Evolutionary conservation across 2,888 invertebrate genomes (phyloP).

Genomic region (Perithous albicinctus): DNA sequence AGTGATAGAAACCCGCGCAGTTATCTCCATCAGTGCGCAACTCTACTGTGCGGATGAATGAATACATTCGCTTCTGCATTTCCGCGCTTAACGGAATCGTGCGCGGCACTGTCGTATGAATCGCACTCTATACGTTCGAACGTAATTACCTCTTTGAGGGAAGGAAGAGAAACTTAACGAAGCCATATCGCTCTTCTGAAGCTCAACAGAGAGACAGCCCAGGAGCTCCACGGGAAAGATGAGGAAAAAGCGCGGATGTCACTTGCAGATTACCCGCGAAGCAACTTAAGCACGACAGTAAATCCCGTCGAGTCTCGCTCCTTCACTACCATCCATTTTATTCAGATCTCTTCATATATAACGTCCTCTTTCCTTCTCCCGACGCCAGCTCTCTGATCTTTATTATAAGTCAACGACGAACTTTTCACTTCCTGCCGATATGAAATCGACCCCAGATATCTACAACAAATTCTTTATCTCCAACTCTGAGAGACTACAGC

Average conservation of each 20-base stretch:
- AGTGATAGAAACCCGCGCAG: background rate
- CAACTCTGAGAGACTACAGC: no score
- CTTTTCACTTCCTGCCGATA: background rate
- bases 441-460: background rate
- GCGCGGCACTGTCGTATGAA: constrained; percentile 37
- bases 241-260: constrained; percentile 65
- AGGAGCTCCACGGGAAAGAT: background rate
- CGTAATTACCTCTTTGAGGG: constrained; percentile 74
- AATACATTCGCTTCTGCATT: background rate
- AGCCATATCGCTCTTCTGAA: constrained; percentile 16
- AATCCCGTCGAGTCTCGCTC: background rate
- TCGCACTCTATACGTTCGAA: constrained; percentile 63
- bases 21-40: constrained; percentile 5
- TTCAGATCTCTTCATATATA: constrained; percentile 4
- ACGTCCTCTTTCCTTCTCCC: background rate
- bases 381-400: background rate
- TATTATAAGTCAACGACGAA: background rate
- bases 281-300: constrained; percentile 68
- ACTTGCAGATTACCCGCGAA: constrained; percentile 72
- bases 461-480: background rate
- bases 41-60: background rate
- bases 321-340: background rate
- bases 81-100: background rate
- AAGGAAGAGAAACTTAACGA: constrained; percentile 58
- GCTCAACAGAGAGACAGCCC: background rate